Evolutionary conservation across 2,797 vertebrate genomes (phyloP).

Genomic region (Spatula clypeata): DNA sequence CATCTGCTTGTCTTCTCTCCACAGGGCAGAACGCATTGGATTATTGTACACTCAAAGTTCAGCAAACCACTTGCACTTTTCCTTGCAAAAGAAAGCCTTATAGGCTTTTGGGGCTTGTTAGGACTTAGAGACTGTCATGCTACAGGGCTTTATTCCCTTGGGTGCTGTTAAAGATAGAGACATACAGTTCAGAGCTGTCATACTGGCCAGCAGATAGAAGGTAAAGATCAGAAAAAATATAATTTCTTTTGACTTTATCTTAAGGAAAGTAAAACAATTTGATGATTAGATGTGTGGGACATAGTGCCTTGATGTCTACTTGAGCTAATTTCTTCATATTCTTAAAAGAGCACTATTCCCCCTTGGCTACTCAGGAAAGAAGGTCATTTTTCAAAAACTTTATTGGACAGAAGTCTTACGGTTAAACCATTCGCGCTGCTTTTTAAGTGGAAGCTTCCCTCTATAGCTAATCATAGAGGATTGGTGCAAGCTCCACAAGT

Average conservation of each 20-base stretch:
- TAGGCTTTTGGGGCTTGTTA: conserved; percentile 70
- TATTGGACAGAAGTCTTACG: conserved; percentile 10
- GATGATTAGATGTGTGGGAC: conserved; percentile 80
- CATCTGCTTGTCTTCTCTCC: conserved; percentile 79
- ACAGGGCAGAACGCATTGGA: conserved; percentile 75
- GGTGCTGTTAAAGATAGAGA: conserved; percentile 74
- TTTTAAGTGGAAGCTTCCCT: conserved; percentile 6
- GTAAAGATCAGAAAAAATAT: conserved; percentile 74
- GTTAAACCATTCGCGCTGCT: neutral
- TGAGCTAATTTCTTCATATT: conserved; percentile 77
- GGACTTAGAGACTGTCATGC: conserved; percentile 71
- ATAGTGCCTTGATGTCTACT: conserved; percentile 79
- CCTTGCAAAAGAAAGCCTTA: conserved; percentile 67
- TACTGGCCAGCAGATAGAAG: conserved; percentile 68
- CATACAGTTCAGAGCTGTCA: conserved; percentile 78
- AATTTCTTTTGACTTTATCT: conserved; percentile 82
- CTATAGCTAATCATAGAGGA: neutral
- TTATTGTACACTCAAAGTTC: conserved; percentile 77
- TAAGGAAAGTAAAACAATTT: conserved; percentile 77
- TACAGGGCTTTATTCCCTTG: conserved; percentile 71
- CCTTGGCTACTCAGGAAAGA: conserved; percentile 75
- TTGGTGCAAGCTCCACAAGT: neutral
- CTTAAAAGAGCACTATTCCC: conserved; percentile 80
- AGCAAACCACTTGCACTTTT: conserved; percentile 79
- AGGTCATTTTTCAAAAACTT: conserved; percentile 81